These are phyloP conservation scores for Bradypus variegatus DNA, from an alignment of 2,797 vertebrate species.

Conservation along the genomic window DNA sequence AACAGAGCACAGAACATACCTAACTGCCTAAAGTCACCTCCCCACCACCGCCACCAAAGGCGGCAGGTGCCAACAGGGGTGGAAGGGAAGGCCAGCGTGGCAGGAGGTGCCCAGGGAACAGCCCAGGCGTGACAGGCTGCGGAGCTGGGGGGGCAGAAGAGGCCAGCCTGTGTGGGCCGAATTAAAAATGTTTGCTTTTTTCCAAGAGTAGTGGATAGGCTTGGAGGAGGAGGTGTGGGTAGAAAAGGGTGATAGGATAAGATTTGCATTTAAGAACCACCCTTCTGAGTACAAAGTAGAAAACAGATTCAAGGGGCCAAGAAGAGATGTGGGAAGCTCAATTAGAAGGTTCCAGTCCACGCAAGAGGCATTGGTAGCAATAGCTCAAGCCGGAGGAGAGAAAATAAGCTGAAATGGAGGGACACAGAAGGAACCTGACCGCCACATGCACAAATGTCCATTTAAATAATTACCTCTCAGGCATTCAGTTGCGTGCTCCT, in stretches of 20 bases:
- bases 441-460: accelerated
- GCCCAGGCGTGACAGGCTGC: neutral
- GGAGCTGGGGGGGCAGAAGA: neutral
- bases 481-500: neutral
- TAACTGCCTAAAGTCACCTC: conserved; percentile 41
- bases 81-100: neutral
- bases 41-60: neutral
- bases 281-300: neutral
- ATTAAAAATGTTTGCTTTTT: neutral
- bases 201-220: too few species aligned
- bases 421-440: neutral
- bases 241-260: neutral
- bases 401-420: neutral
- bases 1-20: conserved; percentile 60
- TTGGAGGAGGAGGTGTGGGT: neutral
- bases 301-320: neutral
- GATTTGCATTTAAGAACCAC: neutral
- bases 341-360: neutral
- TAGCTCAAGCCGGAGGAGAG: too few species aligned
- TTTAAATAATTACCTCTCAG: neutral
- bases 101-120: neutral
- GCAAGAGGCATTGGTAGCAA: neutral
- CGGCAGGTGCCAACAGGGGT: too few species aligned
- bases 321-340: neutral
- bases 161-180: neutral